These are phyloP conservation scores for Pristis pectinata DNA, from an alignment of 2,797 vertebrate genomes.

Conservation along the genomic window DNA sequence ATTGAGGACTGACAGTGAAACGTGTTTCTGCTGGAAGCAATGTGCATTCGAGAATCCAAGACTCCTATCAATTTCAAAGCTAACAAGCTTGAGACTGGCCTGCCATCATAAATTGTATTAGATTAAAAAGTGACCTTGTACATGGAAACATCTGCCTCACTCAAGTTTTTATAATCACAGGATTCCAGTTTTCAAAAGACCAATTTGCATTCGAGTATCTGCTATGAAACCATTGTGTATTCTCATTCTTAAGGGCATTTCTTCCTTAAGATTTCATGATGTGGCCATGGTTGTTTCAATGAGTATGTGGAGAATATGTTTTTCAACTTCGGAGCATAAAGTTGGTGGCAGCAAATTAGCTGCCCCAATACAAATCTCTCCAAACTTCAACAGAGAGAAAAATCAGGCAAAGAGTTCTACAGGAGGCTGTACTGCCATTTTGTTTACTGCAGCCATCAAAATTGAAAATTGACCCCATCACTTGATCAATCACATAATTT, in stretches of 20 bases:
- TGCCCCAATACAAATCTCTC: not conserved
- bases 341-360: not conserved
- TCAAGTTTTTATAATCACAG: slow-evolving; percentile 1
- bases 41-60: slow-evolving; percentile 9
- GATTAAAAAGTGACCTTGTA: slow-evolving; percentile 25
- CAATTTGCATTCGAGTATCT: not conserved
- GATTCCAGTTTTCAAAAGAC: not conserved
- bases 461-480: not conserved
- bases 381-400: not conserved
- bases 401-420: not conserved
- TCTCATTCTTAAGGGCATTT: not conserved
- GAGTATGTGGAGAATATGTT: not conserved
- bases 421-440: not conserved
- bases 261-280: not conserved
- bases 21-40: not conserved
- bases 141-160: slow-evolving; percentile 1
- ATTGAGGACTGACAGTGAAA: slow-evolving; percentile 13
- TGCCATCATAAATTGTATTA: slow-evolving; percentile 29
- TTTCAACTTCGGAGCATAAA: not conserved
- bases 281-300: not conserved
- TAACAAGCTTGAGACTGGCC: not conserved
- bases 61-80: slow-evolving; percentile 22
- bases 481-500: not conserved
- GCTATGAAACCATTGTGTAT: not conserved
- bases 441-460: not conserved